These are phyloP conservation scores for Polylopha cassiicola DNA, from an alignment of 2,888 invertebrate genomes.

Conservation along the genomic window DNA sequence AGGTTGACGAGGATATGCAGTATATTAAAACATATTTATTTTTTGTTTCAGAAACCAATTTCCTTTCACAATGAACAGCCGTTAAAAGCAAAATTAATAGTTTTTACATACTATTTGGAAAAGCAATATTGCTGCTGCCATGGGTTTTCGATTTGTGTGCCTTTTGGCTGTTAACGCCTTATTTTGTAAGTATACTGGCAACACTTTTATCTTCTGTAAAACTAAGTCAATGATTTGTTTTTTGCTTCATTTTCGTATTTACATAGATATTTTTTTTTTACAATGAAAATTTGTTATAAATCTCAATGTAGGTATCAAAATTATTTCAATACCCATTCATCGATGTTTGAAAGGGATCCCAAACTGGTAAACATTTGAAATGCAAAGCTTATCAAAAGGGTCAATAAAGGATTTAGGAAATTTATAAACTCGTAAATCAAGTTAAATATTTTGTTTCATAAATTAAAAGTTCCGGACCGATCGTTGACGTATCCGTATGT, in stretches of 20 bases:
- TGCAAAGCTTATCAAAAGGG: conserved; percentile 34
- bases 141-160: conserved; percentile 49
- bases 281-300: too few species aligned
- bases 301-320: too few species aligned
- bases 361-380: conserved; percentile 33
- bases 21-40: background rate
- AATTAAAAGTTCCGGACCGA: too few species aligned
- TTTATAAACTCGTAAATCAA: conserved; percentile 6
- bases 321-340: conserved; percentile 31
- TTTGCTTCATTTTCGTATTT: too few species aligned
- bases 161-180: conserved; percentile 53
- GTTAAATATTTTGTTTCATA: background rate
- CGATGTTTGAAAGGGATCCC: conserved; percentile 29
- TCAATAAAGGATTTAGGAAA: conserved; percentile 10
- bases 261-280: too few species aligned
- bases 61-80: conserved; percentile 38
- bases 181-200: conserved; percentile 50
- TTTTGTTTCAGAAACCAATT: conserved; percentile 40
- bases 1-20: background rate
- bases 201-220: conserved; percentile 24
- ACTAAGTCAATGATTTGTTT: too few species aligned
- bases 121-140: conserved; percentile 29
- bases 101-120: conserved; percentile 32
- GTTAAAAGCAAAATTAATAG: conserved; percentile 29
- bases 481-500: too few species aligned